Evolutionary conservation across 1,140 invertebrate species (phyloP).

Genomic region (Neomicropteryx cornuta): DNA sequence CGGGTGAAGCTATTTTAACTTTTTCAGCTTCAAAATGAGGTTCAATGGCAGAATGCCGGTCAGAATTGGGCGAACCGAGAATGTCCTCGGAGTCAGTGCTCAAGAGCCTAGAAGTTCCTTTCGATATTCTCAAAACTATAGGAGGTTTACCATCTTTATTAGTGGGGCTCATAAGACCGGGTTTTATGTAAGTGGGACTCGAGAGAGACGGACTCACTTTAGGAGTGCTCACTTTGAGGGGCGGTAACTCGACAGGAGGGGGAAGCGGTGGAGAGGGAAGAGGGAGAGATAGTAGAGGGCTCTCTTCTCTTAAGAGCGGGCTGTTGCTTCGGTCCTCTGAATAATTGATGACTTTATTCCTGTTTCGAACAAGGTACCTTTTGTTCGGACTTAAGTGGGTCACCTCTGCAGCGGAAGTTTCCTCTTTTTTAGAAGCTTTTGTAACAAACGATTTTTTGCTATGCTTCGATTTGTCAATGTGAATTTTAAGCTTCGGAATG

Average conservation of each 20-base stretch:
- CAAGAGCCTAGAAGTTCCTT: conserved; percentile 48
- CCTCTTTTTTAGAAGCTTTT: conserved; percentile 35
- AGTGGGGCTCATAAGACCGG: conserved; percentile 28
- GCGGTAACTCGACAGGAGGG: too few species aligned
- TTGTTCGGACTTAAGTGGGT: conserved; percentile 34
- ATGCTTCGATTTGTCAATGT: conserved; percentile 32
- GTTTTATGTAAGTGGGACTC: conserved; percentile 28
- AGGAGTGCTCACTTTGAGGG: conserved; percentile 22
- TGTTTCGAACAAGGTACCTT: conserved; percentile 33
- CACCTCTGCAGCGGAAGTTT: conserved; percentile 23
- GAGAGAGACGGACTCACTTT: conserved; percentile 37
- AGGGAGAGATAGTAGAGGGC: too few species aligned
- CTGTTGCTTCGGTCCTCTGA: conserved; percentile 39
- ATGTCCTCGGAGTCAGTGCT: conserved; percentile 50
- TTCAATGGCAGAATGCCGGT: conserved; percentile 35
- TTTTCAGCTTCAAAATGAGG: conserved; percentile 28
- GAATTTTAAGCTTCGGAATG: conserved; percentile 17
- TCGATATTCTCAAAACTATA: conserved; percentile 48
- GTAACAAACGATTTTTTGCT: conserved; percentile 33
- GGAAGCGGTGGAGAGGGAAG: not conserved
- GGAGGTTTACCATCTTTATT: conserved; percentile 29
- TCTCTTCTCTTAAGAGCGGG: too few species aligned
- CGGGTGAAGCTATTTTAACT: conserved; percentile 31
- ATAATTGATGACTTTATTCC: conserved; percentile 39
- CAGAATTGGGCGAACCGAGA: conserved; percentile 36